phyloP scores from a whole-genome alignment of 2,888 invertebrate species.

The Bombyx huttoni region DNA sequence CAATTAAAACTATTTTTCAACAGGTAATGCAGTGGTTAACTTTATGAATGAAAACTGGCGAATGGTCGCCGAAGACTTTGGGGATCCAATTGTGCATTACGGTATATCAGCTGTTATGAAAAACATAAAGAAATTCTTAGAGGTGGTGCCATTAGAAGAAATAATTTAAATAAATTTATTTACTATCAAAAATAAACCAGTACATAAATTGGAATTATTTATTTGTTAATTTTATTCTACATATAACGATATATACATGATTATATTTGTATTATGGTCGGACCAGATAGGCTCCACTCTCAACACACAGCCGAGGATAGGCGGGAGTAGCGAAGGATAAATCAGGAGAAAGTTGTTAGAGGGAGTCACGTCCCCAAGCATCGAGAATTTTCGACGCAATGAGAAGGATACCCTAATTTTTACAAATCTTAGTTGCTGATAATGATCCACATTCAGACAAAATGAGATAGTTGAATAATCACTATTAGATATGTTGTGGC shows the following conservation, averaged over 20 bases:
- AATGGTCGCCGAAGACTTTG: conserved; percentile 41
- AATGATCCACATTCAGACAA: conserved; percentile 15
- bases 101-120: conserved; percentile 25
- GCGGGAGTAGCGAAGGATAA: too few species aligned
- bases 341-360: too few species aligned
- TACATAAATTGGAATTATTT: background rate
- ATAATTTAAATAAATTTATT: conserved; percentile 9
- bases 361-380: too few species aligned
- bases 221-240: too few species aligned
- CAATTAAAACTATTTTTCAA: conserved; percentile 7
- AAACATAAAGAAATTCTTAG: conserved; percentile 28
- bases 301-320: too few species aligned
- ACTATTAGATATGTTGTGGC: conserved; percentile 45
- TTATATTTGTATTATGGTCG: too few species aligned
- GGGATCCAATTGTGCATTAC: conserved; percentile 37
- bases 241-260: too few species aligned
- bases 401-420: too few species aligned
- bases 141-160: conserved; percentile 23
- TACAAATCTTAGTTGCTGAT: background rate
- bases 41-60: conserved; percentile 47
- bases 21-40: conserved; percentile 32
- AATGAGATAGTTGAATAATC: conserved; percentile 39
- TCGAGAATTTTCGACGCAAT: too few species aligned
- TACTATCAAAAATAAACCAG: background rate
- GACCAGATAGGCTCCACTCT: too few species aligned